phyloP scores from a whole-genome alignment of 2,797 vertebrate species.

The Phataginus tetradactyla region DNA sequence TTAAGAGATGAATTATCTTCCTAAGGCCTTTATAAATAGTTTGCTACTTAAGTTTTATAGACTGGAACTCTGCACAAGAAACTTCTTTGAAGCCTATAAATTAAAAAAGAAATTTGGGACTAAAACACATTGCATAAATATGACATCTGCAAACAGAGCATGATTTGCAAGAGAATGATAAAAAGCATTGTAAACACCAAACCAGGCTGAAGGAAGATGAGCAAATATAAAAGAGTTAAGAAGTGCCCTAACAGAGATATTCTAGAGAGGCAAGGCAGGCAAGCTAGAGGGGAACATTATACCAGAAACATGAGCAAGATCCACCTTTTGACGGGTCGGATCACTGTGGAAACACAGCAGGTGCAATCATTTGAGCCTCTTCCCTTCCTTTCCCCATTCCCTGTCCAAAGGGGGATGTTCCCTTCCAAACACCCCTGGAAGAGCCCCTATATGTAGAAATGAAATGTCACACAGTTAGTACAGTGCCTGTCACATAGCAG shows the following conservation, averaged over 20 bases:
- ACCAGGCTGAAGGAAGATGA: not conserved
- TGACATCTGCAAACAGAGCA: not conserved
- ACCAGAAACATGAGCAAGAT: not conserved
- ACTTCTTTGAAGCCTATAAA: not conserved
- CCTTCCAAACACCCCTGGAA: not conserved
- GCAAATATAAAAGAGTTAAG: not conserved
- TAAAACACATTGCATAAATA: conserved; percentile 22
- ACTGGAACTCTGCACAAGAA: not conserved
- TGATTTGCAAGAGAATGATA: not conserved
- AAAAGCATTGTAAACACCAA: not conserved
- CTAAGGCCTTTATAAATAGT: not conserved
- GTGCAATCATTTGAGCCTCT: not conserved
- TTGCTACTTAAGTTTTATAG: conserved; percentile 28
- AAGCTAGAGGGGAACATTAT: not conserved
- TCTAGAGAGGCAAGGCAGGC: not conserved
- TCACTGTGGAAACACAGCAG: not conserved
- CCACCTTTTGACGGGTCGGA: not conserved
- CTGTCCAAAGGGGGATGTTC: not conserved
- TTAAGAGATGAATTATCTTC: not conserved
- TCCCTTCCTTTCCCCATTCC: not conserved
- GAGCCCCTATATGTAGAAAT: not conserved
- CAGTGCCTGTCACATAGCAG: not conserved
- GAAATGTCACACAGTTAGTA: not conserved
- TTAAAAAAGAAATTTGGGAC: not conserved
- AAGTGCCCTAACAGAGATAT: not conserved